Percentiles rank a stretch among this genome's conserved stretches.
Conservation (phyloP, 2,888 invertebrate genomes). For the Eulithis testata region DNA sequence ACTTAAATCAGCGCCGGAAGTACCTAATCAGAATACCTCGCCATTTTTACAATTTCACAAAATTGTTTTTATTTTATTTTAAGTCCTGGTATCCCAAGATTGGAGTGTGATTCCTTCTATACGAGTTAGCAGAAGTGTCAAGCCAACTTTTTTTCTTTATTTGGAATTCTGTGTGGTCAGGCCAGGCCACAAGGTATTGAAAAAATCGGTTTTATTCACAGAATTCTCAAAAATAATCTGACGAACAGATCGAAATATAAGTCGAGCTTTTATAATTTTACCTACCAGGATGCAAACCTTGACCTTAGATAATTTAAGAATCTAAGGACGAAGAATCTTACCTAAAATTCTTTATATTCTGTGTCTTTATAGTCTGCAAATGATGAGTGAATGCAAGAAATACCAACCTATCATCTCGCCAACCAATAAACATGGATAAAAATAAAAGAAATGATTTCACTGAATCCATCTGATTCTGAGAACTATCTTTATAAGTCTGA, state of each 20-base stretch:
- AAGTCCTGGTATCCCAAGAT: constrained; percentile 31
- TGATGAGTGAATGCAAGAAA: too few species aligned
- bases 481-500: constrained; percentile 1
- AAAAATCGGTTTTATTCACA: too few species aligned
- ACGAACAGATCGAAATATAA: too few species aligned
- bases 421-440: constrained; percentile 11
- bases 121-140: too few species aligned
- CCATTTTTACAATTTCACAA: constrained; percentile 63
- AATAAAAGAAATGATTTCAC: constrained; percentile 21
- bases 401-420: constrained; percentile 1
- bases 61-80: constrained; percentile 41
- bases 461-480: constrained; percentile 19
- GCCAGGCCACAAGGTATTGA: too few species aligned
- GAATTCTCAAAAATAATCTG: too few species aligned
- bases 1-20: constrained; percentile 74
- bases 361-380: too few species aligned
- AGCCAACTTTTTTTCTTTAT: background rate
- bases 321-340: too few species aligned
- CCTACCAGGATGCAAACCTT: too few species aligned
- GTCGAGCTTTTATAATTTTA: too few species aligned
- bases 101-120: constrained; percentile 3
- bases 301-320: too few species aligned
- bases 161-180: background rate
- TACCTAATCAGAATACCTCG: constrained; percentile 73
- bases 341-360: too few species aligned